Conservation (phyloP, 2,888 invertebrate species). For the Chrysomela aeneicollis region DNA sequence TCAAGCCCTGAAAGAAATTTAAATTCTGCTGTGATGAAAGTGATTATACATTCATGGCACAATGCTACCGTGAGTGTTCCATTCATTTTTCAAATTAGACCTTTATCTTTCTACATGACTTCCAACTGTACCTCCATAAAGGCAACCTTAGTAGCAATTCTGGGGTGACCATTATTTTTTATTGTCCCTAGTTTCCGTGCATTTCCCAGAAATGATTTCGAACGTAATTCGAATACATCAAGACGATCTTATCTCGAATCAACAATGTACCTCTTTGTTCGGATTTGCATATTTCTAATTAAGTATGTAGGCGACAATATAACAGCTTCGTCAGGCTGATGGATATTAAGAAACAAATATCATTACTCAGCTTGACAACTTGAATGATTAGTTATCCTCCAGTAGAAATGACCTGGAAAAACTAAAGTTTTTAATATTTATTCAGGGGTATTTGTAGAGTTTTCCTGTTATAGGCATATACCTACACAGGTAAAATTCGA, state of each 20-base stretch:
- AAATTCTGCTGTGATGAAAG: not conserved
- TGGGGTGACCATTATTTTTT: constrained; percentile 4
- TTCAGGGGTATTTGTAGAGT: too few relatives aligned
- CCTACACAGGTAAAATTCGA: too few relatives aligned
- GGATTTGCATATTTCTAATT: constrained; percentile 41
- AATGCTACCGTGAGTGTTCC: not conserved
- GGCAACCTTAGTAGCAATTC: constrained; percentile 1
- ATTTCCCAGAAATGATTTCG: constrained; percentile 7
- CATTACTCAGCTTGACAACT: constrained; percentile 21
- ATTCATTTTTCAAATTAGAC: not conserved
- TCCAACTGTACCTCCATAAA: not conserved
- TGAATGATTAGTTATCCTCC: constrained; percentile 24
- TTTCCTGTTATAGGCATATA: too few relatives aligned
- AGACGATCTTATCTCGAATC: constrained; percentile 10
- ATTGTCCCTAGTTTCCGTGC: constrained; percentile 10
- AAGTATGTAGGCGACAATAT: constrained; percentile 35
- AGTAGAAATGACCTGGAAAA: constrained; percentile 16
- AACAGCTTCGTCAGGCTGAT: constrained; percentile 29
- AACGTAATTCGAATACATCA: constrained; percentile 4
- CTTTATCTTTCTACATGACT: not conserved
- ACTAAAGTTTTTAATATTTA: constrained; percentile 8
- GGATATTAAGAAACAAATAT: not conserved
- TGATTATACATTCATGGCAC: not conserved
- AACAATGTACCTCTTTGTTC: constrained; percentile 31
- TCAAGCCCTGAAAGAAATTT: not conserved